phyloP scores from a whole-genome alignment of 2,888 invertebrate species.

The Amphipyra tragopoginis region DNA sequence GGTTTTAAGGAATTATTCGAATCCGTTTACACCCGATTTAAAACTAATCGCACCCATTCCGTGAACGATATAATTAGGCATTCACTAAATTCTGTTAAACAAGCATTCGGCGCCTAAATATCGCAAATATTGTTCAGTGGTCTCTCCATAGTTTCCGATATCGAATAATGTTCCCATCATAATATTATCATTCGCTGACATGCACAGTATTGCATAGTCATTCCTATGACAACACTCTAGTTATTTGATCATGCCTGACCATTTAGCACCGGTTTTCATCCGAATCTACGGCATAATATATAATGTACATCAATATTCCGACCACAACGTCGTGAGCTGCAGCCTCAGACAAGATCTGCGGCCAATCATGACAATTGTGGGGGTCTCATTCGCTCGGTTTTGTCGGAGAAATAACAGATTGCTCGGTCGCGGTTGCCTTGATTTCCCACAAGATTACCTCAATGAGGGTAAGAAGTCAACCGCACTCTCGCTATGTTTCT shows the following conservation, averaged over 20 bases:
- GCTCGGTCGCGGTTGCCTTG: slow-evolving; percentile 77
- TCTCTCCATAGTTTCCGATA: slow-evolving; percentile 31
- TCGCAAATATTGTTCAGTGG: slow-evolving; percentile 33
- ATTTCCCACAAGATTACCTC: slow-evolving; percentile 85
- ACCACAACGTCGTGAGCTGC: slow-evolving; percentile 58
- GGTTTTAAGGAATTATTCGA: too few relatives aligned
- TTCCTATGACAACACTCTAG: slow-evolving; percentile 26
- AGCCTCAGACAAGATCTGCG: slow-evolving; percentile 45
- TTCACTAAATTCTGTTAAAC: slow-evolving; percentile 39
- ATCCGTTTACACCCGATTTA: too few relatives aligned
- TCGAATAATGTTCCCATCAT: slow-evolving; percentile 31
- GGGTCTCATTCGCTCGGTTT: slow-evolving; percentile 70
- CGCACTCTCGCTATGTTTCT: slow-evolving; percentile 67
- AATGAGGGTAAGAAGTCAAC: slow-evolving; percentile 80
- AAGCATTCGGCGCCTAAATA: slow-evolving; percentile 36
- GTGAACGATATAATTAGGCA: slow-evolving; percentile 35
- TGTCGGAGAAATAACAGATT: slow-evolving; percentile 77
- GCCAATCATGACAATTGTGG: slow-evolving; percentile 53
- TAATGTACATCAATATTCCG: slow-evolving; percentile 66
- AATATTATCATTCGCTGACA: slow-evolving; percentile 41
- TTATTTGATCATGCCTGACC: slow-evolving; percentile 42
- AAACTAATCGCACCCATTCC: slow-evolving; percentile 23
- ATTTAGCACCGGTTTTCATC: slow-evolving; percentile 54
- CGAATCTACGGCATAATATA: slow-evolving; percentile 58
- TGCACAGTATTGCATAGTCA: slow-evolving; percentile 21